Base-by-base conservation (phyloP, 2,888 invertebrate species). In the Mesorhabditis spiculigera region DNA sequence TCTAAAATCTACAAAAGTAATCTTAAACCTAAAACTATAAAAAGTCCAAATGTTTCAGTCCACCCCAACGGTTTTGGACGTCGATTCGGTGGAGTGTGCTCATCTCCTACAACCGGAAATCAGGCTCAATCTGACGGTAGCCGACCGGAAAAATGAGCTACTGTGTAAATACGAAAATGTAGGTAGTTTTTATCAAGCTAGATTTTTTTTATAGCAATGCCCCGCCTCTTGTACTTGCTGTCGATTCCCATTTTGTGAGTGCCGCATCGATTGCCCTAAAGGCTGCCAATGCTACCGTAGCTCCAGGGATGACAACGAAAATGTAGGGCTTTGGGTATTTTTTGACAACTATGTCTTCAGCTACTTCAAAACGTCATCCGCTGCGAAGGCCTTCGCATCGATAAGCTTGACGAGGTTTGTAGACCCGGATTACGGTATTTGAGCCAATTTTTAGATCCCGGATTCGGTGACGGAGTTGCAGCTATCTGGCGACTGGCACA, bases 101-200 rank as follows among this genome's bases (percentile, higher is more conserved):
- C 70, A 73, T 44, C 67, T 79, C 65, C 43, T 75, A 13, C 67
- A 74, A 13, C 72, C 74, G 4, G 71, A 73, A 43, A 69, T 69
- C 43, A 44, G n/a, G 8, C 61, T 76, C 44, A 65, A 71, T 6
- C 58, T 79, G 5, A 72, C 67, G 0, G 58, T 75, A 44, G 79
- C 76, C 3, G 73, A 75, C 43, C 68, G 69, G 2, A 74, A 71
- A 43, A 79, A 79, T 63, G 71, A 75, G 43, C 67, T 79, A 10
- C 70, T 79, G 6, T 79, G 79, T 69, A 79, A 78, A 69, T 79
- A 78, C 69, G 69, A 70, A 4, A 76, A 73, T 63, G 79, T 79
- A 16, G n/a, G n/a, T n/a, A n/a, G n/a, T n/a, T n/a, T n/a, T n/a
- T n/a, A n/a, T n/a, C n/a, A n/a, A n/a, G n/a, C n/a, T n/a, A n/a